Percentiles rank a stretch among this genome's conserved stretches.
Evolutionary conservation across 2,113 vertebrate genomes (phyloP).

Genomic region (Sapajus apella): DNA sequence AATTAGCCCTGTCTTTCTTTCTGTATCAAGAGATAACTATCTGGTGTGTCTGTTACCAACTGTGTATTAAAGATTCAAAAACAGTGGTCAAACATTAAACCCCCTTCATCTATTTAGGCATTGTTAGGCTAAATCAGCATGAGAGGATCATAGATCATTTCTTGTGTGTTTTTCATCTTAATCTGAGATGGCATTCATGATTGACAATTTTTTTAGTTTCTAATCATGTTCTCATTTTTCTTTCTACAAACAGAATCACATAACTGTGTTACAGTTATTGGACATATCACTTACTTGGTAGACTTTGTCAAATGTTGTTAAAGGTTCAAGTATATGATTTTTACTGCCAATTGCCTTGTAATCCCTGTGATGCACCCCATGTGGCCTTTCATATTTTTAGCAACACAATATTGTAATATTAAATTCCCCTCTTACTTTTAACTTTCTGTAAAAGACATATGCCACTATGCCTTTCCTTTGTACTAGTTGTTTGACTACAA

Average conservation of each 20-base stretch:
- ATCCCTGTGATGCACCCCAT: background rate
- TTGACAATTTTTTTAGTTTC: background rate
- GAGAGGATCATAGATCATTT: background rate
- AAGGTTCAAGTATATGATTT: background rate
- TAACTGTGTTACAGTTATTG: background rate
- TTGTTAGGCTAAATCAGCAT: background rate
- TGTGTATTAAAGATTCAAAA: background rate
- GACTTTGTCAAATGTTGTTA: conserved; percentile 11
- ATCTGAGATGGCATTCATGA: background rate
- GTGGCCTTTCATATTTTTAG: background rate
- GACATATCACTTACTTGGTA: background rate
- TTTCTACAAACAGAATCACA: background rate
- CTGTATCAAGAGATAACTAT: background rate
- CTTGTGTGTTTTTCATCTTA: background rate
- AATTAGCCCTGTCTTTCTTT: background rate
- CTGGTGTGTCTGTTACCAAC: background rate
- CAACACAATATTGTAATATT: background rate
- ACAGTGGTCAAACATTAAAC: background rate
- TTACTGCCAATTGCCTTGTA: background rate
- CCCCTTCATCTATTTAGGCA: background rate
- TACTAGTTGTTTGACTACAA: background rate
- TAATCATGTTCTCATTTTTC: background rate
- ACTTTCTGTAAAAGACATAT: background rate
- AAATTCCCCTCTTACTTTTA: background rate
- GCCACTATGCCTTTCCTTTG: background rate